These are phyloP conservation scores for Megaceryle torquata DNA, from an alignment of 2,113 vertebrate genomes.

Conservation along the genomic window DNA sequence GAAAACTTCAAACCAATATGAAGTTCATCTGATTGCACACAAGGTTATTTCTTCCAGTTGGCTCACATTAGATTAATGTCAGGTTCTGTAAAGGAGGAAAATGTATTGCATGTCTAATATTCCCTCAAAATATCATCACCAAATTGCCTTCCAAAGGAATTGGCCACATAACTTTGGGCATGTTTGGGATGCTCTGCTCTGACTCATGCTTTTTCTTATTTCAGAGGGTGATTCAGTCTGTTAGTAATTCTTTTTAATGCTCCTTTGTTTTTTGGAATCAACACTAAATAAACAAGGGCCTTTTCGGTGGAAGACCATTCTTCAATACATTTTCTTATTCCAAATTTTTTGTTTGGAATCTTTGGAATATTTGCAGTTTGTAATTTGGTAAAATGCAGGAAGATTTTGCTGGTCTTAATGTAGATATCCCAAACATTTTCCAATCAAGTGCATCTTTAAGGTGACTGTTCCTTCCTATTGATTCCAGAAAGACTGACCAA, in stretches of 20 bases:
- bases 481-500: neutral
- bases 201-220: neutral
- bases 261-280: neutral
- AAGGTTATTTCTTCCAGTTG: neutral
- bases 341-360: neutral
- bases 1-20: neutral
- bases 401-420: neutral
- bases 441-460: neutral
- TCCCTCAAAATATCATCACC: neutral
- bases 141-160: fast-evolving
- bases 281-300: neutral
- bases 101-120: neutral
- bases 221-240: neutral
- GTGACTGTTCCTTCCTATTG: neutral
- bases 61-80: neutral
- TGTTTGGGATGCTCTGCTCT: neutral
- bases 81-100: neutral
- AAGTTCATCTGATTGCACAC: neutral
- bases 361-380: neutral
- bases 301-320: neutral
- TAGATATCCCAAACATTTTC: neutral
- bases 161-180: neutral
- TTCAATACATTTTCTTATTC: neutral
- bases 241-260: neutral
- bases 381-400: neutral